These are phyloP conservation scores for Oryctes rhinoceros DNA, from an alignment of 1,140 invertebrate genomes.

Conservation along the genomic window DNA sequence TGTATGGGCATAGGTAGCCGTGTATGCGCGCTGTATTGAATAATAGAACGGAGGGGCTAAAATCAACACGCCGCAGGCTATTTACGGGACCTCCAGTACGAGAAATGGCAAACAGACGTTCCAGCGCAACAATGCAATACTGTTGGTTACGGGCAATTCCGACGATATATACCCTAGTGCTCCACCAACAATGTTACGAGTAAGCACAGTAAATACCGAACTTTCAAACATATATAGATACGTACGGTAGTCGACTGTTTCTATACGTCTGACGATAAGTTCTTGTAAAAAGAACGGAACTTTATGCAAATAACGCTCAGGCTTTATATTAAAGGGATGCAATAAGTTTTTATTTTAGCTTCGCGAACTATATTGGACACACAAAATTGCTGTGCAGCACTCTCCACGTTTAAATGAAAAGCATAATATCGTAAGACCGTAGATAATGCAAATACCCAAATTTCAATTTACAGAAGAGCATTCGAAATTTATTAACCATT, in stretches of 20 bases:
- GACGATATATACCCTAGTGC: not conserved
- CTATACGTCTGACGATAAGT: not conserved
- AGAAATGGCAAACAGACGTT: conserved; percentile 29
- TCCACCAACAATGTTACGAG: not conserved
- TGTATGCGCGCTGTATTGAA: not conserved
- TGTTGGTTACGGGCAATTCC: conserved; percentile 6
- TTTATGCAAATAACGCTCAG: not conserved
- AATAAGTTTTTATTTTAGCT: not conserved
- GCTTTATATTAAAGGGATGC: not conserved
- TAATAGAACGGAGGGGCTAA: conserved; percentile 1
- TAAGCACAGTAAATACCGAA: not conserved
- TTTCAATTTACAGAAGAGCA: not conserved
- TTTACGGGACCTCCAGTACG: not conserved
- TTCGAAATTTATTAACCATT: not conserved
- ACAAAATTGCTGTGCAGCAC: not conserved
- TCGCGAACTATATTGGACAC: not conserved
- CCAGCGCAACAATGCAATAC: conserved; percentile 18
- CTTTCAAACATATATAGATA: not conserved
- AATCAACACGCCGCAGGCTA: conserved; percentile 19
- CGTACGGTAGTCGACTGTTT: not conserved
- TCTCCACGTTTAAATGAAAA: not conserved
- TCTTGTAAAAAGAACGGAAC: not conserved
- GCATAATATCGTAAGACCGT: not conserved
- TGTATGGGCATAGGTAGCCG: not conserved
- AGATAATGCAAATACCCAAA: not conserved